Evolutionary conservation across 2,113 vertebrate species (phyloP), one percentile per base, ranked within the genome.

Genomic region (Lophochroa leadbeateri): DNA sequence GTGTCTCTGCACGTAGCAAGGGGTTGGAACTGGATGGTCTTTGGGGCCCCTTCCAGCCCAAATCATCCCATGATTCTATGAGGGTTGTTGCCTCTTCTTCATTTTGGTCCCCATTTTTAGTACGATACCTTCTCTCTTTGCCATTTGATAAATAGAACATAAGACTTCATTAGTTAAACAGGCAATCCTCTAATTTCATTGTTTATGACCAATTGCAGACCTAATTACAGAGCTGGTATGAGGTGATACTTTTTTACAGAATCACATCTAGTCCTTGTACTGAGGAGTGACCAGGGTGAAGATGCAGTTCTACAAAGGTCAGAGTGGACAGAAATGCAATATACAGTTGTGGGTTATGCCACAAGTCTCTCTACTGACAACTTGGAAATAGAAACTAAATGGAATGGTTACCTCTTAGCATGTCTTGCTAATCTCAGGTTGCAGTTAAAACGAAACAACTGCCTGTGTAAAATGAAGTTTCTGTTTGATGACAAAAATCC

Each of bases 401-500:
- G 11, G 46, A 75, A 65, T 76, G 13, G 81, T 60, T 75, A 75
- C 92, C 46, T 89, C 43, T 29, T 76, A 18, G 18, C 68, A 85
- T 57, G 4, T 52, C 69, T 41, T 75, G 31, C 82, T 69, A 31
- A 31, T 63, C 18, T 85, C 87, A 72, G 72, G 37, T 44, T 80
- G 46, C 49, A 85, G 43, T 21, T 65, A 55, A 35, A 58, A 20
- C 29, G 37, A 27, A 92, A 68, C 5, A 35, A 35, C 31, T 86
- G 20, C 9, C 50, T 23, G 63, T 70, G 52, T 70, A 69, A 70
- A 90, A 85, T 77, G 28, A 70, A 67, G 10, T 81, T 70, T 95
- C 86, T 78, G 17, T 96, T 93, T 88, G 50, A 86, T 82, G 53
- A 55, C 65, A 82, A 96, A 87, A 14, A 18, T 72, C 84, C 53